These are phyloP conservation scores for Dicerorhinus sumatrensis DNA, from an alignment of 2,113 vertebrate species.

Conservation along the genomic window DNA sequence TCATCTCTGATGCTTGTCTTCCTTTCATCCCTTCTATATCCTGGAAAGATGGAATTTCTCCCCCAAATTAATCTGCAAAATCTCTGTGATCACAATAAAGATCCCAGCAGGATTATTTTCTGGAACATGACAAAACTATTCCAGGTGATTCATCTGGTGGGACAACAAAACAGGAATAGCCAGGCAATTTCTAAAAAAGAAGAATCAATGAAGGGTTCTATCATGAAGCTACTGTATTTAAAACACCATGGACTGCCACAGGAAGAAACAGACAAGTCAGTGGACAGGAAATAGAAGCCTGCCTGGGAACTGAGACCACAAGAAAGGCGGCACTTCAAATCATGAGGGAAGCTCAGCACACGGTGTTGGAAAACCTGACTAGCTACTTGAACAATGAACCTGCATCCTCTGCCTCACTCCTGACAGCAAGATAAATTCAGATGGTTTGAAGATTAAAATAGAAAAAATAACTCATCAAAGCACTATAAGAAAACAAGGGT, in stretches of 20 bases:
- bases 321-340: not conserved
- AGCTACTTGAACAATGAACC: not conserved
- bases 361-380: not conserved
- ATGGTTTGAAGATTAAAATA: not conserved
- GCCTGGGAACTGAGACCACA: not conserved
- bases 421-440: not conserved
- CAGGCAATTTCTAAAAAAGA: not conserved
- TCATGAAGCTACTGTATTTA: not conserved
- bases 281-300: not conserved
- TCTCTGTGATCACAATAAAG: not conserved
- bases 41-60: not conserved
- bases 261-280: not conserved
- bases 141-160: not conserved
- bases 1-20: not conserved
- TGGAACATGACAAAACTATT: not conserved
- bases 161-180: not conserved
- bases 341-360: not conserved
- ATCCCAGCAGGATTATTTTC: not conserved
- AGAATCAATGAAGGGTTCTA: not conserved
- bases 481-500: conserved; percentile 40
- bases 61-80: not conserved
- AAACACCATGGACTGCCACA: not conserved
- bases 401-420: not conserved
- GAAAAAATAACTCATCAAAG: conserved; percentile 1
- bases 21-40: not conserved